phyloP scores from a whole-genome alignment of 1,140 invertebrate species.

The Meloidogyne hapla region DNA sequence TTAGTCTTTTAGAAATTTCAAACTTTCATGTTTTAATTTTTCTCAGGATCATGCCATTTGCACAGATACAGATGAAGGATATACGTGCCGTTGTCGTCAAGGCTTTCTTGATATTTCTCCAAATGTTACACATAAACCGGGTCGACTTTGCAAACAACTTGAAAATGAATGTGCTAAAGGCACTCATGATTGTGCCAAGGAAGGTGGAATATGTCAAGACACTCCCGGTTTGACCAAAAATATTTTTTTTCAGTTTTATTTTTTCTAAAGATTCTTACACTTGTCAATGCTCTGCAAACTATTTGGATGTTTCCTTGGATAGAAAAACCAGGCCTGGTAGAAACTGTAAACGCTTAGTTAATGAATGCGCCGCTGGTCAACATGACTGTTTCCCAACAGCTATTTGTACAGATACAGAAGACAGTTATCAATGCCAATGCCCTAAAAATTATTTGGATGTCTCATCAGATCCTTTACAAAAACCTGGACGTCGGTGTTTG shows the following conservation, averaged over 20 bases:
- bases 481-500: conserved; percentile 58
- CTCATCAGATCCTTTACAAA: conserved; percentile 54
- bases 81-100: conserved; percentile 56
- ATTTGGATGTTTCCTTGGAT: conserved; percentile 60
- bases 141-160: conserved; percentile 58
- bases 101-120: conserved; percentile 64
- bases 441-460: conserved; percentile 72
- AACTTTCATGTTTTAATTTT: background rate
- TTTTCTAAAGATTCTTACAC: conserved; percentile 45
- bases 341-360: conserved; percentile 60
- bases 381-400: conserved; percentile 79
- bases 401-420: conserved; percentile 82
- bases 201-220: conserved; percentile 63
- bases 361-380: conserved; percentile 45
- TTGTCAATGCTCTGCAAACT: conserved; percentile 60
- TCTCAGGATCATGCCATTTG: conserved; percentile 55
- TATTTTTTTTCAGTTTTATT: conserved; percentile 29
- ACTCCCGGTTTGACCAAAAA: conserved; percentile 41
- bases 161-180: conserved; percentile 61
- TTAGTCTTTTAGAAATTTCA: background rate
- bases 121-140: conserved; percentile 54
- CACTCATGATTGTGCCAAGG: conserved; percentile 57
- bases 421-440: conserved; percentile 82
- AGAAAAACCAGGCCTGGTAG: conserved; percentile 56
- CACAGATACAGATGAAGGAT: conserved; percentile 63